Conservation (phyloP, 2,888 invertebrate species). For the Limnephilus auricula region DNA sequence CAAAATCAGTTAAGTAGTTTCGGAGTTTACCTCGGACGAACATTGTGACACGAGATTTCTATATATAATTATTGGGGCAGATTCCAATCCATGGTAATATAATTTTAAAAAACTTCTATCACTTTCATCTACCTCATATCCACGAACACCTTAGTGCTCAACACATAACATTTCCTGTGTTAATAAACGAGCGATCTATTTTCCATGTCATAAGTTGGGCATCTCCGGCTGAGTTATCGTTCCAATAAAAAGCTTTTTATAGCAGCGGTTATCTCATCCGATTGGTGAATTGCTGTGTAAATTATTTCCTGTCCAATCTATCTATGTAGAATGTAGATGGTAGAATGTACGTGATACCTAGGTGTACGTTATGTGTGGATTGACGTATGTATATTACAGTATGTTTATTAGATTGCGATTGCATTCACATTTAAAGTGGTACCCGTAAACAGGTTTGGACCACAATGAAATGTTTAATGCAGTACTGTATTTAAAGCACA, state of each 20-base stretch:
- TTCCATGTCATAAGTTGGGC: neutral
- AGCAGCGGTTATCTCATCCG: neutral
- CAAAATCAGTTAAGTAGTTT: too few species aligned
- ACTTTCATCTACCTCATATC: neutral
- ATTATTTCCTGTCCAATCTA: constrained; percentile 2
- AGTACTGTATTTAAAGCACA: neutral
- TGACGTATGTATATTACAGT: neutral
- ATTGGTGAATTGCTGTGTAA: neutral
- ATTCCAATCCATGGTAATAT: too few species aligned
- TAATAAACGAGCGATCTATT: neutral
- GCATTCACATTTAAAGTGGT: neutral
- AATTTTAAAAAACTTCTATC: neutral
- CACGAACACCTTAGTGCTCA: neutral
- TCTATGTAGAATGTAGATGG: neutral
- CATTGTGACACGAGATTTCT: neutral
- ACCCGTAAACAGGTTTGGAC: neutral
- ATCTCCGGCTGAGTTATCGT: neutral
- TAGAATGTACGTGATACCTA: neutral
- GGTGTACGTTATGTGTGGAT: neutral
- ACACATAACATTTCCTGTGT: neutral
- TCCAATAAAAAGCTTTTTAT: neutral
- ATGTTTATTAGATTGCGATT: neutral
- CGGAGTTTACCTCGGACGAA: too few species aligned
- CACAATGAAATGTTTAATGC: neutral
- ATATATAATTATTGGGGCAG: too few species aligned